Percentiles rank a stretch among this genome's conserved stretches.
These are phyloP conservation scores for Oreohelix idahoensis DNA, from an alignment of 1,140 invertebrate genomes.

Conservation along the genomic window DNA sequence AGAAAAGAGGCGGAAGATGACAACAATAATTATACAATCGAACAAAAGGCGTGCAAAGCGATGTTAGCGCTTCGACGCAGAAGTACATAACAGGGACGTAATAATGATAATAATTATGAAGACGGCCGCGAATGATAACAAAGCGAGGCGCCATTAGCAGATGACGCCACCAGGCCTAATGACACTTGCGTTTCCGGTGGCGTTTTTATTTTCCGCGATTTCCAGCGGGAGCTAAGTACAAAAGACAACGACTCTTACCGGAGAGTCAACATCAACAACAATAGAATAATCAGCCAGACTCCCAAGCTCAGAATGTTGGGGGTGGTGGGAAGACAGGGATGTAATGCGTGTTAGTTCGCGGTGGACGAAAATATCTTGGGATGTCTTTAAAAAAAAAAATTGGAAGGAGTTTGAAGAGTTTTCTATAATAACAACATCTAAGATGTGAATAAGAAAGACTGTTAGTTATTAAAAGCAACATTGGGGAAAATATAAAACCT, in stretches of 20 bases:
- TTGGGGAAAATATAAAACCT: not conserved
- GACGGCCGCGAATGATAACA: conserved; percentile 1
- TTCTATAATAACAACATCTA: not conserved
- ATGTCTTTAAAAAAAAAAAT: not conserved
- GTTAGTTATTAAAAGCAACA: not conserved
- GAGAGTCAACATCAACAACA: conserved; percentile 10
- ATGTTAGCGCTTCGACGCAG: not conserved
- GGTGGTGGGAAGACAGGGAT: not conserved
- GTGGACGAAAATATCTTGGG: not conserved
- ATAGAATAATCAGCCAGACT: conserved; percentile 9
- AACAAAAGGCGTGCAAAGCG: not conserved
- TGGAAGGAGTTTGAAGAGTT: not conserved
- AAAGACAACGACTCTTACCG: not conserved
- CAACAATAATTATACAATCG: not conserved
- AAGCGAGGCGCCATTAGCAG: conserved; percentile 26
- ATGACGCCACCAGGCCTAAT: conserved; percentile 22
- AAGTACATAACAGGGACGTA: conserved; percentile 14
- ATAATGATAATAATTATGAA: conserved; percentile 26
- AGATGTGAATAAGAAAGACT: not conserved
- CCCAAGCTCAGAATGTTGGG: not conserved
- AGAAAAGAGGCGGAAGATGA: not conserved
- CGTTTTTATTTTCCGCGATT: conserved; percentile 11
- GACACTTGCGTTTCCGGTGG: conserved; percentile 30
- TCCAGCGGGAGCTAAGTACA: not conserved
- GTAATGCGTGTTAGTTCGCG: not conserved